phyloP scores from a whole-genome alignment of 2,888 invertebrate genomes.

The Myopa testacea region DNA sequence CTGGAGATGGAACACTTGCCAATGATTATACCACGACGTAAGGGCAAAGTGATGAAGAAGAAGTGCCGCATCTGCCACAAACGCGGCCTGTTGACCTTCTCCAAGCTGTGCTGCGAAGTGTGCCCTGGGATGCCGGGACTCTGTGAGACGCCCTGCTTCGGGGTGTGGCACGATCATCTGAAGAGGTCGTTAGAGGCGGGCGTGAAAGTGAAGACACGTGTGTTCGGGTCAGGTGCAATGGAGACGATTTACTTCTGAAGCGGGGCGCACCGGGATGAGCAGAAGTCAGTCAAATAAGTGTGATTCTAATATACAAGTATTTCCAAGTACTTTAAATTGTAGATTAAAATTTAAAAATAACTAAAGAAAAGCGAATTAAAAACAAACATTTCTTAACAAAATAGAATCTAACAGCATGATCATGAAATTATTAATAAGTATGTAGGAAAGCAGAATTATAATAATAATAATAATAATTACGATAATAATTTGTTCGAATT shows the following conservation, averaged over 20 bases:
- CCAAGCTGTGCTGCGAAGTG: constrained; percentile 52
- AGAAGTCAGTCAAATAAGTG: background rate
- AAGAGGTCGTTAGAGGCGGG: constrained; percentile 37
- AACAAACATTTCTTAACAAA: too few species aligned
- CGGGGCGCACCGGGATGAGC: background rate
- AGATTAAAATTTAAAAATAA: background rate
- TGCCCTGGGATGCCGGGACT: constrained; percentile 56
- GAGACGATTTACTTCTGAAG: constrained; percentile 36
- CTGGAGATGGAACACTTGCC: constrained; percentile 36
- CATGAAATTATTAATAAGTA: too few species aligned
- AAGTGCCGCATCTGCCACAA: constrained; percentile 55
- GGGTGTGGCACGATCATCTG: constrained; percentile 53
- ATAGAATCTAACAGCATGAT: too few species aligned
- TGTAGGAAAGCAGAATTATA: too few species aligned
- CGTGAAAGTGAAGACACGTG: constrained; percentile 20
- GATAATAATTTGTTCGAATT: background rate
- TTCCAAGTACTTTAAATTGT: background rate
- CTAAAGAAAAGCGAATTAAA: too few species aligned
- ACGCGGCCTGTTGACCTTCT: constrained; percentile 53
- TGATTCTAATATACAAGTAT: background rate
- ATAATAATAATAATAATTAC: background rate
- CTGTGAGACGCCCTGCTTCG: constrained; percentile 55
- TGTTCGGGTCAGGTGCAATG: constrained; percentile 26
- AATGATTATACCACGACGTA: constrained; percentile 37
- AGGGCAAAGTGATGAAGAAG: constrained; percentile 51